These are phyloP conservation scores for Megamerina dolium DNA, from an alignment of 2,888 invertebrate species.

Conservation along the genomic window DNA sequence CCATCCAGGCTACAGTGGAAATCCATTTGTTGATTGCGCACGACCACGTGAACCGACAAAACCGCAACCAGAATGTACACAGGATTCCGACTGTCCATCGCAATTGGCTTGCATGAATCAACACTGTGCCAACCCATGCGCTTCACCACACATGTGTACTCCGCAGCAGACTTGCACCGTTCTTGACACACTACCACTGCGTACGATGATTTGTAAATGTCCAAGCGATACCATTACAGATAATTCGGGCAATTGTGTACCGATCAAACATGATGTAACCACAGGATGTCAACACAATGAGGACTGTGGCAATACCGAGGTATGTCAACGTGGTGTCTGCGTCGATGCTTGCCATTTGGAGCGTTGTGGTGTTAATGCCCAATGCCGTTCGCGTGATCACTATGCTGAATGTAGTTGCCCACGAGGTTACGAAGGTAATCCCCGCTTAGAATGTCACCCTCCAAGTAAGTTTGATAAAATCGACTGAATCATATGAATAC, in stretches of 20 bases:
- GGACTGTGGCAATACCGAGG: conserved; percentile 69
- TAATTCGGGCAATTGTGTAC: conserved; percentile 64
- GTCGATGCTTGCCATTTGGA: conserved; percentile 72
- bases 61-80: conserved; percentile 59
- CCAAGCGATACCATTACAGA: conserved; percentile 74
- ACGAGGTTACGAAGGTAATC: conserved; percentile 69
- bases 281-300: conserved; percentile 64
- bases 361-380: conserved; percentile 75
- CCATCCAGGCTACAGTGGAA: conserved; percentile 67
- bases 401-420: conserved; percentile 74
- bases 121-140: conserved; percentile 72
- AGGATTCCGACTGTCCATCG: conserved; percentile 71
- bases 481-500: too few relatives aligned
- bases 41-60: conserved; percentile 48
- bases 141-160: conserved; percentile 64
- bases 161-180: conserved; percentile 74
- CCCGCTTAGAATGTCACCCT: conserved; percentile 66
- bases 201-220: conserved; percentile 82
- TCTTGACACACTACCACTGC: conserved; percentile 69
- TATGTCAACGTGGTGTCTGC: conserved; percentile 71
- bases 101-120: conserved; percentile 71
- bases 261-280: conserved; percentile 53
- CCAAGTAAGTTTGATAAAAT: not conserved
- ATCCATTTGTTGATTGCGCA: conserved; percentile 67
- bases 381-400: conserved; percentile 71